Evolutionary conservation across 2,888 invertebrate genomes (phyloP).

Genomic region (Hemicrepidius hirtus): DNA sequence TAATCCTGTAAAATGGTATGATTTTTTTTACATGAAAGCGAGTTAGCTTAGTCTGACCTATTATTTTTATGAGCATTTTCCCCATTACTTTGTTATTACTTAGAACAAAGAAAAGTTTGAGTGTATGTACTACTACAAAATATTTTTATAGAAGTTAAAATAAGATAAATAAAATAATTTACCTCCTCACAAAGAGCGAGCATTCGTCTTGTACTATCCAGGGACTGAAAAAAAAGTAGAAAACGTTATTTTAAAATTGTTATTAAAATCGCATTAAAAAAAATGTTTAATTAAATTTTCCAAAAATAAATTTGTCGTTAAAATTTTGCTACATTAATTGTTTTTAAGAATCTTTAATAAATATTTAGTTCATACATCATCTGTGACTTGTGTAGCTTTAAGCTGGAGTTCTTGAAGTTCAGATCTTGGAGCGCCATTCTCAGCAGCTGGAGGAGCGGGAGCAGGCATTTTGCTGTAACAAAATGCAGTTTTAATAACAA

Average conservation of each 20-base stretch:
- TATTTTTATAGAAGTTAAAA: background rate
- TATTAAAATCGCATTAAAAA: slow-evolving; percentile 22
- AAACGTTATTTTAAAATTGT: slow-evolving; percentile 22
- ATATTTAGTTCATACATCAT: slow-evolving; percentile 81
- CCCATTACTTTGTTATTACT: no score
- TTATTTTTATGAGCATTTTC: no score
- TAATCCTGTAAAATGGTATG: no score
- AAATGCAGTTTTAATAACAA: background rate
- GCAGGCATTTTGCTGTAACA: slow-evolving; percentile 48
- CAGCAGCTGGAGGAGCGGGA: slow-evolving; percentile 78
- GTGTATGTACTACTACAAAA: slow-evolving; percentile 2
- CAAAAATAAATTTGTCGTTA: no score
- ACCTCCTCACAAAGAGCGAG: slow-evolving; percentile 95
- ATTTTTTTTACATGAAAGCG: no score
- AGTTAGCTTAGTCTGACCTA: no score
- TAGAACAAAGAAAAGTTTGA: slow-evolving; percentile 13
- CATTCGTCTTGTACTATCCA: slow-evolving; percentile 95
- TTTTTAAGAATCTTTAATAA: slow-evolving; percentile 18
- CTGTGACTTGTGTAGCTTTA: slow-evolving; percentile 88
- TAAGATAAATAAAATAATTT: slow-evolving; percentile 70
- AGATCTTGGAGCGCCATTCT: slow-evolving; percentile 84
- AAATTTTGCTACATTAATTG: no score
- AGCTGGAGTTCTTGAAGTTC: slow-evolving; percentile 93
- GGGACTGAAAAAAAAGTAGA: slow-evolving; percentile 81
- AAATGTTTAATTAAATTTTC: no score